Evolutionary conservation across 2,113 vertebrate species (phyloP), one percentile per base, ranked within the genome.

Genomic region (Bagarius yarrelli): DNA sequence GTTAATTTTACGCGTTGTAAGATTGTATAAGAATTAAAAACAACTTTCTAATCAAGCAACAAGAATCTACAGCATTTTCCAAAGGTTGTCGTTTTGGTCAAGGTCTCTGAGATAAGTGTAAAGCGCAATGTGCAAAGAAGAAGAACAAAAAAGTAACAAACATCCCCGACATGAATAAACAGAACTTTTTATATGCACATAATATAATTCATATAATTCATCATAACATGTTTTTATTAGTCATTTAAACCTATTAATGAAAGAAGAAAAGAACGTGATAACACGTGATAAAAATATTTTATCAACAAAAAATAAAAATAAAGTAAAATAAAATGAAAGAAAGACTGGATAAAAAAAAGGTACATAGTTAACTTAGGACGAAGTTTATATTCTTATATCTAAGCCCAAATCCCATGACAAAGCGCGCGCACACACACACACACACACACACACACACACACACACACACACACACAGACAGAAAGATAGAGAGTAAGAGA

Each of bases 381-480:
- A 60, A 50, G 56, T 77, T 57, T 57, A 34, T n/a, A 75, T 56
- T 40, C 30, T 30, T 19, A 19, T 57, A 55, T 53, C 69, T 15
- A 44, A 74, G 52, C 69, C 36, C 19, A 77, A 81, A 81, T 73
- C 59, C 73, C 73, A 53, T 86, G 84, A 77, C 5, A 56, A 30
- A 61, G 50, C 47, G 40, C 64, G 40, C 27, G 32, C 14, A 63
- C 27, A 30, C 57, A 59, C 55, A 56, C 57, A 59, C 57, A 59
- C 57, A 59, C 57, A 59, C 57, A 59, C 57, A 59, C 56, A 59
- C 21, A 59, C 56, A 57, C 21, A 74, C 27, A 63, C 14, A 63
- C 27, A 30, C 57, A 59, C 55, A 56, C 57, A 59, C 57, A 59
- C 57, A 59, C 57, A 59, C 57, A 59, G 23, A 59, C 57, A 60